Evolutionary conservation across 2,797 vertebrate genomes (phyloP).

Genomic region (Cyprinella venusta): DNA sequence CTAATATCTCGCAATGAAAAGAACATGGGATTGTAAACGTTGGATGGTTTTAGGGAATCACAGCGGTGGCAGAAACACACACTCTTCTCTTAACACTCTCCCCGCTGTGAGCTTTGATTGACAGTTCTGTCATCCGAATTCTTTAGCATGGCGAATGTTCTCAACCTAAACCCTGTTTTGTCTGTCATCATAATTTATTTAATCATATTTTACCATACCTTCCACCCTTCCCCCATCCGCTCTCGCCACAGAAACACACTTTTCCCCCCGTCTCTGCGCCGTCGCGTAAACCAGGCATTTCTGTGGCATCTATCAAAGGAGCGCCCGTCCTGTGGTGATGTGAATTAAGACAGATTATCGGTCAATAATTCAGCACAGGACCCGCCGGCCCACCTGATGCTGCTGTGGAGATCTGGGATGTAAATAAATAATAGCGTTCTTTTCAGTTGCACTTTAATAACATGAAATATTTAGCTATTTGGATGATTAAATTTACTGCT

Average conservation of each 20-base stretch:
- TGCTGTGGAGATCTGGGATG: conserved; percentile 84
- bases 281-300: conserved; percentile 30
- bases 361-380: conserved; percentile 94
- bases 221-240: conserved; percentile 44
- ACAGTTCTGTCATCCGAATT: conserved; percentile 50
- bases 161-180: conserved; percentile 58
- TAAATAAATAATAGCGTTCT: conserved; percentile 92
- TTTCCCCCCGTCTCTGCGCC: neutral
- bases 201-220: conserved; percentile 57
- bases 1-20: neutral
- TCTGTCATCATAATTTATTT: conserved; percentile 60
- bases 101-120: conserved; percentile 50
- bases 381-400: conserved; percentile 88
- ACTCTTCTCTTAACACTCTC: conserved; percentile 36
- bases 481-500: conserved; percentile 93
- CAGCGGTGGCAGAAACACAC: conserved; percentile 13
- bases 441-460: conserved; percentile 84
- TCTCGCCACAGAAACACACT: conserved; percentile 11
- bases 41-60: neutral
- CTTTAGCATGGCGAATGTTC: conserved; percentile 58
- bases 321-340: conserved; percentile 76
- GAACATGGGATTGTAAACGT: neutral
- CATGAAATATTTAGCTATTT: conserved; percentile 99
- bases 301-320: conserved; percentile 41
- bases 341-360: conserved; percentile 96